Evolutionary conservation across 2,888 invertebrate genomes (phyloP), one percentile per base, ranked within the genome.

Genomic region (Dicranocentrus wangi): DNA sequence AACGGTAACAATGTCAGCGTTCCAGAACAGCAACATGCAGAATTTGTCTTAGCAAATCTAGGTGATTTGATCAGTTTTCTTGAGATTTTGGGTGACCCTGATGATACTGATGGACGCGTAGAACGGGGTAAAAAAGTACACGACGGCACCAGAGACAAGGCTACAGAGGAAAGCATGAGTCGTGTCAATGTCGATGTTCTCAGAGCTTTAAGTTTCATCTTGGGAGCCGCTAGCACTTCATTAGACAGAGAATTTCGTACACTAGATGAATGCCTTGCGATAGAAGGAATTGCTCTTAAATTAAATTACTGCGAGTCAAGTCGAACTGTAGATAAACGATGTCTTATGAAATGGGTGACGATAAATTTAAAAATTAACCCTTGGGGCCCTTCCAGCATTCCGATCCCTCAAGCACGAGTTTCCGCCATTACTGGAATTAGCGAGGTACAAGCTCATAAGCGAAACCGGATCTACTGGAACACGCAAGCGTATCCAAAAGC

Each of bases 351-450:
- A 1, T 84, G 83, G 83, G 53, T 82, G 0, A 32, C 47, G 23
- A 53, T n/a, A 15, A 71, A 77, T 17, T 42, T 84, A 10, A 82
- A 77, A 27, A 25, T 82, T 7, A 84, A 84, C 32, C 82, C 83
- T 1, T 84, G 83, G 82, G 82, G 83, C n/a, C 81, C 83, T 61
- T 80, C 80, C n/a, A 73, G 69, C n/a, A 47, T 77, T 1, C 73
- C 82, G 23, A 70, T 84, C 5, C 73, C 70, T 51, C 82, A 65
- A 21, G 42, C 51, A 2, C 17, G 51, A 1, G 72, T 78, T n/a
- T 51, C 58, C 0, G 60, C 51, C 1, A 47, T 63, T 17, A 63
- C 73, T 8, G 82, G 82, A 55, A 27, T 82, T 15, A 69, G 68
- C 7, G 68, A 78, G 10, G 32, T 42, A 0, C 63, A 78, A 15